Conservation (phyloP, 2,113 vertebrate species). For the Coryphaenoides rupestris region DNA sequence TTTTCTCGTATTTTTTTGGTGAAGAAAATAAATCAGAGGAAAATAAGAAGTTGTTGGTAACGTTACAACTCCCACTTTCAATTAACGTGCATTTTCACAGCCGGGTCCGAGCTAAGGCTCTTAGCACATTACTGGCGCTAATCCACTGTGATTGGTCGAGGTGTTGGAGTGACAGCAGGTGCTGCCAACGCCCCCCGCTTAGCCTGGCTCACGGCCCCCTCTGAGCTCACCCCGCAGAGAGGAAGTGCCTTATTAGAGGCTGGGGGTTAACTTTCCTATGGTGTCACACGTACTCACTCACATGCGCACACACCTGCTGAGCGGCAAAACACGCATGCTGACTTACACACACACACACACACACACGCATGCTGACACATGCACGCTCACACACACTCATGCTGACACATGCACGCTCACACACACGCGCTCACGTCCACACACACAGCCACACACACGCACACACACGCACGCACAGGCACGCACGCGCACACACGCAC, state of each 20-base stretch:
- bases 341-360: constrained; percentile 3
- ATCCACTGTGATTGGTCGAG: constrained; percentile 59
- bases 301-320: background rate
- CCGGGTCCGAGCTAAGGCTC: constrained; percentile 53
- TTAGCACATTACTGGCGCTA: constrained; percentile 60
- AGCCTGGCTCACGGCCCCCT: constrained; percentile 23
- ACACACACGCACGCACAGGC: no score
- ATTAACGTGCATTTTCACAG: constrained; percentile 49
- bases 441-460: constrained; percentile 17
- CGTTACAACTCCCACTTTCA: constrained; percentile 47
- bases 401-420: constrained; percentile 16
- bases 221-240: constrained; percentile 55
- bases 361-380: constrained; percentile 17
- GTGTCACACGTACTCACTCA: constrained; percentile 25
- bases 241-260: constrained; percentile 50
- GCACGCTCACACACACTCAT: constrained; percentile 15
- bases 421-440: constrained; percentile 15
- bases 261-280: constrained; percentile 51
- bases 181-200: constrained; percentile 64
- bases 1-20: no score
- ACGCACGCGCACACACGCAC: background rate
- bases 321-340: background rate
- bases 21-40: no score
- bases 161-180: constrained; percentile 60
- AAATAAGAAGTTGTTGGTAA: constrained; percentile 10